Base-by-base conservation (phyloP, 2,797 vertebrate species). In the Epinephelus awoara region DNA sequence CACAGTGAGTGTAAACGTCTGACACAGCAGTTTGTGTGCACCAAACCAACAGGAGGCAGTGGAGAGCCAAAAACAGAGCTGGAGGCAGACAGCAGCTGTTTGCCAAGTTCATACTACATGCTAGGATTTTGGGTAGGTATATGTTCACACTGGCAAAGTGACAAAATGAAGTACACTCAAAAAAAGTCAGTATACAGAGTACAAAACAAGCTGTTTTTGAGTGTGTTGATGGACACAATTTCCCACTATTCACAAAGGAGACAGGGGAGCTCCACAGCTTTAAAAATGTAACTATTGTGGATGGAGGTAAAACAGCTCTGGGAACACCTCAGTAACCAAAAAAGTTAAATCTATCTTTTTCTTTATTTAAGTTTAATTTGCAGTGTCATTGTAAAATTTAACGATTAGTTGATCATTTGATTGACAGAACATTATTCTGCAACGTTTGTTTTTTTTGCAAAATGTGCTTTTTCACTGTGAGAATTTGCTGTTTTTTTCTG, bases 11-110 rank as follows among this genome's bases (percentile, higher is more conserved):
- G 12, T 18, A 19, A 40, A 79, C 42, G 14, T 72, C 34, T 54
- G 27, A 66, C 8, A 59, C 58, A 61, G 42, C 42, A 50, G 17
- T 76, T 15, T 62, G 11, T 66, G 38, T 47, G 15, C 27, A 57
- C 63, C 52, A 1, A 56, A 49, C 88, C 94, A 92, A 88, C 82
- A 94, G 93, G 92, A 84, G 93, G 93, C 88, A 90, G 87, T 74
- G 72, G 75, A 88, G 92, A 90, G 89, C 79, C 77, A 50, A n/a
- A 18, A 67, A 76, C 7, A 52, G 12, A 75, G 29, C 2, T 17
- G 44, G 19, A 79, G 34, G 47, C 38, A 56, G 21, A 77, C 34
- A 27, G 15, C 10, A 46, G 29, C 49, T 29, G 46, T 27, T 50
- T 40, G 58, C 77, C 72, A 84, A 46, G 74, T 74, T 19, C 56